These are phyloP conservation scores for Hoplostethus mediterraneus DNA, from an alignment of 2,797 vertebrate species.

Conservation along the genomic window DNA sequence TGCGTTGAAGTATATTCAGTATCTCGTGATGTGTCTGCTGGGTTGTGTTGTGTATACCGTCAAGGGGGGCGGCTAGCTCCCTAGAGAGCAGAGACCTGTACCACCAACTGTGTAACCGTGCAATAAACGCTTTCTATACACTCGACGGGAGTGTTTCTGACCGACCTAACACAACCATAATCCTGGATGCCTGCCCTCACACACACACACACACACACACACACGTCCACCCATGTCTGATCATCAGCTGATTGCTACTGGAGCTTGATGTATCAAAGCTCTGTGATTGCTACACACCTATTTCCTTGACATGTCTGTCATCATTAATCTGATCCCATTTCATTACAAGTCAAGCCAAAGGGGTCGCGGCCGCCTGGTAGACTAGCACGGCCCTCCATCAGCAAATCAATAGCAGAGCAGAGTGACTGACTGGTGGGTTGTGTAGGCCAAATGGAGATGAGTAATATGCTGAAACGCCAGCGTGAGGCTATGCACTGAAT, in stretches of 20 bases:
- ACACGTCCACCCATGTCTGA: not conserved
- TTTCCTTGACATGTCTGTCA: conserved; percentile 35
- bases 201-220: not conserved
- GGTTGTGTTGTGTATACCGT: no score
- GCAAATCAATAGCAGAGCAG: conserved; percentile 31
- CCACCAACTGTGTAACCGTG: no score
- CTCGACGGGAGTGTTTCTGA: no score
- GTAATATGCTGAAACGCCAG: conserved; percentile 13
- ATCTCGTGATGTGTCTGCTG: no score
- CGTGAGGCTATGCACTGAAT: conserved; percentile 34
- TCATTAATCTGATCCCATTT: conserved; percentile 54
- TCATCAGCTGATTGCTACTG: conserved; percentile 13
- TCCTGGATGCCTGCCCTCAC: not conserved
- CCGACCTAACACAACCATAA: not conserved
- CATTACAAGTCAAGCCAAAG: conserved; percentile 36
- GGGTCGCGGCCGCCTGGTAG: conserved; percentile 31
- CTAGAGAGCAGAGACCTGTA: no score
- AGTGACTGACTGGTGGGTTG: conserved; percentile 42
- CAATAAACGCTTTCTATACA: no score
- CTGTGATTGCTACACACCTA: conserved; percentile 2
- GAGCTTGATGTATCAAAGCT: conserved; percentile 34
- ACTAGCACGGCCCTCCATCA: conserved; percentile 23
- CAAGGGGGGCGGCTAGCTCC: no score
- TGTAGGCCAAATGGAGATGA: conserved; percentile 46
- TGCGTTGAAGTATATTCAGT: no score